A percentile compares a stretch with the other conserved stretches of the same genome.
These are phyloP conservation scores for Gastrophysa polygoni DNA, from an alignment of 2,888 invertebrate genomes.

Conservation along the genomic window DNA sequence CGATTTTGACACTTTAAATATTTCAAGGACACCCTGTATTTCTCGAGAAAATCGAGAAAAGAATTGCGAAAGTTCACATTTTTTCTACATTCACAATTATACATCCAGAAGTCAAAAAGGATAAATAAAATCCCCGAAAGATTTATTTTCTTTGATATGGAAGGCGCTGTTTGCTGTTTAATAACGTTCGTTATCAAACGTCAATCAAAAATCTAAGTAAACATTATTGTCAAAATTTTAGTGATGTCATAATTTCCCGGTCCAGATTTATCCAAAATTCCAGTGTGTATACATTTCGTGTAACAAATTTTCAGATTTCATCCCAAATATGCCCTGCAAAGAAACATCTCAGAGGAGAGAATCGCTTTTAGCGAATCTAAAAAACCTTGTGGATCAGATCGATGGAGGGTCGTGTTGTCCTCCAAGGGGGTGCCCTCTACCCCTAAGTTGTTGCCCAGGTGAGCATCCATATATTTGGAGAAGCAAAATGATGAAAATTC, in stretches of 20 bases:
- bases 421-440: conserved; percentile 17
- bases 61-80: no score
- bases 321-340: neutral
- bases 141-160: no score
- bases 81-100: no score
- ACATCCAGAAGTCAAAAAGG: no score
- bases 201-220: neutral
- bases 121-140: no score
- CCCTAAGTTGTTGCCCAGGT: conserved; percentile 50
- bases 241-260: neutral
- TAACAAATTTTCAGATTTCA: neutral
- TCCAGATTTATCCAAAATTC: neutral
- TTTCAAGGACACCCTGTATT: no score
- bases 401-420: conserved; percentile 40
- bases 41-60: no score
- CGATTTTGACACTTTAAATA: no score
- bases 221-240: neutral
- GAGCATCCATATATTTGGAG: no score
- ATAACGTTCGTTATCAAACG: no score
- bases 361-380: conserved; percentile 49
- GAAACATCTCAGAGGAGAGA: conserved; percentile 35
- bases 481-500: no score
- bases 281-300: neutral
- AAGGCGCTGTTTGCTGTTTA: no score
- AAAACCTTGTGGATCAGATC: conserved; percentile 50